These are phyloP conservation scores for Mus spicilegus DNA, from an alignment of 2,113 vertebrate species.

Conservation along the genomic window DNA sequence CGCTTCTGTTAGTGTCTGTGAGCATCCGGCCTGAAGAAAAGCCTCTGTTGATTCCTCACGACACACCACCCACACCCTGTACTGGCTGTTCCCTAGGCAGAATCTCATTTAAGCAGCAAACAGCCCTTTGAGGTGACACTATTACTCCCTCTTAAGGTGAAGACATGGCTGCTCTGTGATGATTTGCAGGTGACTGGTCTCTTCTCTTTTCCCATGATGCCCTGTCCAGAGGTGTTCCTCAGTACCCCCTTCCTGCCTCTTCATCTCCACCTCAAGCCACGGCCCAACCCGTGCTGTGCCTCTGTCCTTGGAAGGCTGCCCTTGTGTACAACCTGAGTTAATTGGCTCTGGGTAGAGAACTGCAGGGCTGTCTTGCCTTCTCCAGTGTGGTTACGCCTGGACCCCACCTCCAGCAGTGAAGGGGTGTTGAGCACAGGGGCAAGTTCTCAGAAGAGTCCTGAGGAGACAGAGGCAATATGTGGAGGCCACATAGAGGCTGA, in stretches of 20 bases:
- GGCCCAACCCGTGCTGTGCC: accelerated
- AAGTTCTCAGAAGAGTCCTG: accelerated
- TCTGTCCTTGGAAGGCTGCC: background rate
- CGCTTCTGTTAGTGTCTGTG: background rate
- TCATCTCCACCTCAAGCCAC: background rate
- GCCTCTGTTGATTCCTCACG: too few relatives aligned
- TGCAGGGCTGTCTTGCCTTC: accelerated
- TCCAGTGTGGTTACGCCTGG: accelerated
- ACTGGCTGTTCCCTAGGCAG: too few relatives aligned
- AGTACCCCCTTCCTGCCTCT: background rate
- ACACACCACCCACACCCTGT: accelerated
- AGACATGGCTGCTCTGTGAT: background rate
- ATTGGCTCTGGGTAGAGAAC: background rate
- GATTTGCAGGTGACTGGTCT: background rate
- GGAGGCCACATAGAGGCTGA: background rate
- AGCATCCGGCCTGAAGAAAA: accelerated
- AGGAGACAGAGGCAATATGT: background rate
- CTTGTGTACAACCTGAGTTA: accelerated
- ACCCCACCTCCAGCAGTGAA: accelerated
- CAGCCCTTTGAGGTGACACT: background rate
- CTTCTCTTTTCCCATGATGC: background rate
- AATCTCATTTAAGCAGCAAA: background rate
- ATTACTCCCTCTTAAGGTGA: accelerated
- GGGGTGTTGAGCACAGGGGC: accelerated
- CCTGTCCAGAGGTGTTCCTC: too few relatives aligned